phyloP scores from a whole-genome alignment of 2,888 invertebrate species.

The Pristionchus exspectatus region DNA sequence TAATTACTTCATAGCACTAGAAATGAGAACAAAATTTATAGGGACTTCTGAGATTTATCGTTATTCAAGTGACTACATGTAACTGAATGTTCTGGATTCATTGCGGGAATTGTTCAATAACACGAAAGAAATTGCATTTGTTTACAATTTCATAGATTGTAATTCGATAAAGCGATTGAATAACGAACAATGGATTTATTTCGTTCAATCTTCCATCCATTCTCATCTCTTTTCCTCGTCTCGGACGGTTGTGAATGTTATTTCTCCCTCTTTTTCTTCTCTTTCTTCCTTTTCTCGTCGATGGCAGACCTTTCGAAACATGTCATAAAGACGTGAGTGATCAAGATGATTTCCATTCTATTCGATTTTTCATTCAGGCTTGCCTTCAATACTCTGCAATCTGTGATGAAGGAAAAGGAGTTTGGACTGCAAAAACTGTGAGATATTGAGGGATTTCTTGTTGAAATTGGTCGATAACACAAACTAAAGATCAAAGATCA shows the following conservation, averaged over 20 bases:
- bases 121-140: not conserved
- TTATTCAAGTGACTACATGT: no score
- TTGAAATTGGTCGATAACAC: no score
- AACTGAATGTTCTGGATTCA: no score
- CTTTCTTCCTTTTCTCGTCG: not conserved
- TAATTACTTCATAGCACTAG: not conserved
- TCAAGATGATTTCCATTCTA: not conserved
- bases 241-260: not conserved
- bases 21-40: not conserved
- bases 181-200: not conserved
- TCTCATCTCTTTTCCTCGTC: constrained; percentile 6
- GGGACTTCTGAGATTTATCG: no score
- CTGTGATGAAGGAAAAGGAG: constrained; percentile 1
- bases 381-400: not conserved
- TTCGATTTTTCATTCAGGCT: not conserved
- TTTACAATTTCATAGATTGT: not conserved
- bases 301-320: not conserved
- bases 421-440: not conserved
- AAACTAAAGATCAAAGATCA: not conserved
- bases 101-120: not conserved
- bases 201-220: not conserved
- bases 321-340: not conserved
- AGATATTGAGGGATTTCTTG: not conserved
- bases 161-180: not conserved
- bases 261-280: not conserved